Evolutionary conservation across 2,113 vertebrate genomes (phyloP), one percentile per base, ranked within the genome.

Genomic region (Astatotilapia flaviijosephi): DNA sequence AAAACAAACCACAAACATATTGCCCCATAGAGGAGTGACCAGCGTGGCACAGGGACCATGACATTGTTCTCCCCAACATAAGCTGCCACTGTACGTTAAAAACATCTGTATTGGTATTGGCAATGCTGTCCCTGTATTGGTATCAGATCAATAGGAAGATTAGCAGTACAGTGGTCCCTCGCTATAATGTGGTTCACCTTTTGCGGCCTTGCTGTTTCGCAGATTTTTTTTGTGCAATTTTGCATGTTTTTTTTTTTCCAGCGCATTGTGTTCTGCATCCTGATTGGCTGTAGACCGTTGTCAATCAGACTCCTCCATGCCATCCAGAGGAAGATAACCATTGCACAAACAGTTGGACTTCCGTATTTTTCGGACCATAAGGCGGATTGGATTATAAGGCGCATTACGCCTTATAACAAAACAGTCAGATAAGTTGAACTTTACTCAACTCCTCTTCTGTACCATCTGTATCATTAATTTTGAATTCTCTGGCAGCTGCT

Each of bases 171-270:
- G 23, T 5, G 54, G 54, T 26, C 12, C 23, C 23, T 56, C 54
- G 6, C 54, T 56, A 3, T 5, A 56, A 56, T 26, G 4, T 14
- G 54, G 23, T 56, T 56, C 54, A 26, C 54, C 12, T 56, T 56
- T 56, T 6, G 0, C 4, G 0, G 21, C 53, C 0, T 55, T 55
- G 53, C 54, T 56, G 12, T 26, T 56, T 56, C 0, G 2, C 6
- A 8, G 54, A 14, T 55, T 58, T 15, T 15, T 55, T 58, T 2
- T 56, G 55, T 55, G 6, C 54, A 56, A 26, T 56, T 8, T 56
- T 26, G 54, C 54, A 26, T 14, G 12, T 0, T 3, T 28, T 56
- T 54, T 54, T 54, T 56, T 56, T 28, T 0, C 3, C 54, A 56
- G 12, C 11, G 1, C 54, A 26, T 56, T 28, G 7, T 33, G 28